Evolutionary conservation across 2,888 invertebrate genomes (phyloP).

Genomic region (Caenorhabditis imperialis): DNA sequence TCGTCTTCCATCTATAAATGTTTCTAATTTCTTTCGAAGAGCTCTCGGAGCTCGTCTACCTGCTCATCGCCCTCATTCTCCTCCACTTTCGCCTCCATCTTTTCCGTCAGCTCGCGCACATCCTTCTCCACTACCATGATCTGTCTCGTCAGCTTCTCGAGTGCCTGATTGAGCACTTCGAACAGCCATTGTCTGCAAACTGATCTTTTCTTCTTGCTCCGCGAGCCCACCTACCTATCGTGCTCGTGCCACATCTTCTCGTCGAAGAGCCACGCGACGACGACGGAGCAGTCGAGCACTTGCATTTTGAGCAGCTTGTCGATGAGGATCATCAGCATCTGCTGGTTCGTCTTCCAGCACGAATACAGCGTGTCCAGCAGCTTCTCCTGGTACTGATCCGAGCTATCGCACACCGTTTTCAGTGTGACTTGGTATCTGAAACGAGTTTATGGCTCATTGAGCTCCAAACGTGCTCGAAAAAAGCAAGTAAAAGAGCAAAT

Average conservation of each 20-base stretch:
- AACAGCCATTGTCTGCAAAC: constrained; percentile 88
- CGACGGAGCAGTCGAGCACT: constrained; percentile 95
- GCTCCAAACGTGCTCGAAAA: constrained; percentile 4
- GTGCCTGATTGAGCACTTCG: constrained; percentile 95
- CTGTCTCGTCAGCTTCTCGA: constrained; percentile 89
- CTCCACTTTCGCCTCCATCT: constrained; percentile 19
- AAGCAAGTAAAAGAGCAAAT: not conserved
- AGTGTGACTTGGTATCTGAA: constrained; percentile 80
- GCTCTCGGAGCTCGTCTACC: constrained; percentile 11
- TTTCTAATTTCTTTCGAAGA: too few relatives aligned
- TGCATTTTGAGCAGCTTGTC: constrained; percentile 98
- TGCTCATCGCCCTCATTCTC: constrained; percentile 21
- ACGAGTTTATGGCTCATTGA: constrained; percentile 6
- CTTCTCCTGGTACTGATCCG: constrained; percentile 95
- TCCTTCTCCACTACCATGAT: constrained; percentile 58
- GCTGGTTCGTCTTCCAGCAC: constrained; percentile 94
- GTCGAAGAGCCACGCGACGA: constrained; percentile 88
- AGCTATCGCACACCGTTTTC: constrained; percentile 87
- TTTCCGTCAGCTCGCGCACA: constrained; percentile 45
- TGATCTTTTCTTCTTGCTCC: not conserved
- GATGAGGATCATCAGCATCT: constrained; percentile 93
- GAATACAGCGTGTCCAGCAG: constrained; percentile 92
- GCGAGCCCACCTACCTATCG: constrained; percentile 50
- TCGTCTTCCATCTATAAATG: constrained; percentile 51
- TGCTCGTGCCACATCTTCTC: constrained; percentile 73